phyloP scores from a whole-genome alignment of 92 coral and sea anemone genomes.

The Epizoanthus ramosus region DNA sequence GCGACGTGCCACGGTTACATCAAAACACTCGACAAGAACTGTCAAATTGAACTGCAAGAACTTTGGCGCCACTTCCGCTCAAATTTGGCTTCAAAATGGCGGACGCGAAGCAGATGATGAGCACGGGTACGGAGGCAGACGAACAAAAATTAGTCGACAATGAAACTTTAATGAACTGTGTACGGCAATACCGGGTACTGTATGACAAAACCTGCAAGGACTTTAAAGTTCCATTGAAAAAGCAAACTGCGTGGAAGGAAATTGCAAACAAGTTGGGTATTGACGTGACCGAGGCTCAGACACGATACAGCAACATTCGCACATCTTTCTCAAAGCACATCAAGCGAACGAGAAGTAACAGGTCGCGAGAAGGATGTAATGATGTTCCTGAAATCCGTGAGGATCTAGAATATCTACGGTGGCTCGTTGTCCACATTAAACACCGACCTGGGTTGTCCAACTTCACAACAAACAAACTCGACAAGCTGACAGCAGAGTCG shows the following conservation, averaged over 20 bases:
- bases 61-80: no score
- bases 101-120: not conserved
- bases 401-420: constrained; percentile 19
- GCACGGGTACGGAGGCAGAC: no score
- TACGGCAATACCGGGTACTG: not conserved
- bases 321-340: constrained; percentile 34
- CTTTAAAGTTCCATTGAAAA: constrained; percentile 5
- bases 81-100: not conserved
- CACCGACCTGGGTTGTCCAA: constrained; percentile 18
- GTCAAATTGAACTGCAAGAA: no score
- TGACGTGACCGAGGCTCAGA: constrained; percentile 26
- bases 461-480: constrained; percentile 15
- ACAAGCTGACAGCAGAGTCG: constrained; percentile 21
- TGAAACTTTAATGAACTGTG: constrained; percentile 27
- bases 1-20: no score
- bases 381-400: constrained; percentile 7
- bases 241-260: constrained; percentile 43
- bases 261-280: constrained; percentile 25
- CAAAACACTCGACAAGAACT: no score
- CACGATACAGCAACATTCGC: constrained; percentile 31
- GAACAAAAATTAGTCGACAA: not conserved
- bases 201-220: constrained; percentile 36
- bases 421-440: constrained; percentile 39
- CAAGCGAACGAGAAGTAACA: not conserved
- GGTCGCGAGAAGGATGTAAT: constrained; percentile 20